Percentiles rank a stretch among this genome's conserved stretches.
Conservation (phyloP, 2,797 vertebrate species). For the Eospalax fontanierii region DNA sequence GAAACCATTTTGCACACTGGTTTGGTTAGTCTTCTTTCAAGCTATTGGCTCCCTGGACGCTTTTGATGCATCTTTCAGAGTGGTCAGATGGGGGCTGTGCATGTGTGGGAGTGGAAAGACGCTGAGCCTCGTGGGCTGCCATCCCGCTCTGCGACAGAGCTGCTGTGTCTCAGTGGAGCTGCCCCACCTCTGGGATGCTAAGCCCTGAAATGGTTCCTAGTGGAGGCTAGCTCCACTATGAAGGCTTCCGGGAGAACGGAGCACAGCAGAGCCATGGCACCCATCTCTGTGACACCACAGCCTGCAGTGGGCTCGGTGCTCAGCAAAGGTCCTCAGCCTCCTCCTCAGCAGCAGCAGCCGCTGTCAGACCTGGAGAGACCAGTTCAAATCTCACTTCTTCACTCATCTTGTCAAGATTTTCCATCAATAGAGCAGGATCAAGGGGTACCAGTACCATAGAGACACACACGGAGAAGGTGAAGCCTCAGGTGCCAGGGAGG, state of each 20-base stretch:
- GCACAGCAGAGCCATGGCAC: background rate
- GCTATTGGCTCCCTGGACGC: background rate
- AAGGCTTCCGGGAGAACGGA: background rate
- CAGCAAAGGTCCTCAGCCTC: background rate
- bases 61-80: background rate
- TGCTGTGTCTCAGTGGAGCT: background rate
- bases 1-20: background rate
- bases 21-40: background rate
- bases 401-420: background rate
- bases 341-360: accelerated
- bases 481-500: background rate
- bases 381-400: background rate
- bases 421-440: background rate
- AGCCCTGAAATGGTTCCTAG: background rate
- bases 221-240: accelerated
- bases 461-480: accelerated
- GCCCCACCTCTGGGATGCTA: conserved; percentile 30
- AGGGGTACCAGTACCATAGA: accelerated
- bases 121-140: background rate
- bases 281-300: accelerated
- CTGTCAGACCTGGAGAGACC: too few relatives aligned
- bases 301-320: accelerated
- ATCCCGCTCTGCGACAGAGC: background rate
- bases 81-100: too few relatives aligned
- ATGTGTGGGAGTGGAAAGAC: background rate